Conservation (phyloP, 2,888 invertebrate species). For the Rhingia rostrata region DNA sequence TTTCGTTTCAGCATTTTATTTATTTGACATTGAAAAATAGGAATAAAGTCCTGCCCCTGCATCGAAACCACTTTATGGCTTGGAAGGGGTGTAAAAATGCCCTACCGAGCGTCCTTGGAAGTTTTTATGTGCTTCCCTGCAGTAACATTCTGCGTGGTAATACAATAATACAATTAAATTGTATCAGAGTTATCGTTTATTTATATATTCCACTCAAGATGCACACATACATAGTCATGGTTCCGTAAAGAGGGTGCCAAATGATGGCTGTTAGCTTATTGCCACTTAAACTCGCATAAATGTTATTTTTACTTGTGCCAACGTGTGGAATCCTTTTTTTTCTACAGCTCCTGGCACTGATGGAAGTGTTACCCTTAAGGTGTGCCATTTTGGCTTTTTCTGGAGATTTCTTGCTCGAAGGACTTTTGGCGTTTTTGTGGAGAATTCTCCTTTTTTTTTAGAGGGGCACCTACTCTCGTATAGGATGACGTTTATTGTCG, state of each 20-base stretch:
- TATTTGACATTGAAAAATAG: slow-evolving; percentile 47
- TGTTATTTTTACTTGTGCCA: slow-evolving; percentile 58
- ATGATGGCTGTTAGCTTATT: slow-evolving; percentile 48
- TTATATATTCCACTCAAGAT: slow-evolving; percentile 19
- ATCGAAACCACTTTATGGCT: slow-evolving; percentile 16
- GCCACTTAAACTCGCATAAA: slow-evolving; percentile 68
- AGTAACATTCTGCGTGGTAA: slow-evolving; percentile 54
- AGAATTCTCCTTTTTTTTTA: slow-evolving; percentile 14
- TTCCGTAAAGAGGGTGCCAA: slow-evolving; percentile 41
- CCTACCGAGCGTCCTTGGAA: slow-evolving; percentile 17
- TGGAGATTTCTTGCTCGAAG: slow-evolving; percentile 30
- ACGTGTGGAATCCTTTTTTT: slow-evolving; percentile 46
- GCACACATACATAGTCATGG: neutral
- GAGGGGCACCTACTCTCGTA: neutral
- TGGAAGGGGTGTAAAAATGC: slow-evolving; percentile 19
- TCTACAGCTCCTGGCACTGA: slow-evolving; percentile 7
- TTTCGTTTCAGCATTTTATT: slow-evolving; percentile 52
- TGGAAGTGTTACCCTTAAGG: slow-evolving; percentile 15
- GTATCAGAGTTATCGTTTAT: slow-evolving; percentile 53
- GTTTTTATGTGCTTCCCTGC: slow-evolving; percentile 7
- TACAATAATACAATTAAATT: slow-evolving; percentile 66
- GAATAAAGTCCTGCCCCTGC: neutral
- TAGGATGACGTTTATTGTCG: slow-evolving; percentile 31
- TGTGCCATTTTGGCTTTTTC: slow-evolving; percentile 27
- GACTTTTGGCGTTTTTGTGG: slow-evolving; percentile 27